phyloP scores from a whole-genome alignment of 2,888 invertebrate genomes.

The Rhimphoctona megacephalus region DNA sequence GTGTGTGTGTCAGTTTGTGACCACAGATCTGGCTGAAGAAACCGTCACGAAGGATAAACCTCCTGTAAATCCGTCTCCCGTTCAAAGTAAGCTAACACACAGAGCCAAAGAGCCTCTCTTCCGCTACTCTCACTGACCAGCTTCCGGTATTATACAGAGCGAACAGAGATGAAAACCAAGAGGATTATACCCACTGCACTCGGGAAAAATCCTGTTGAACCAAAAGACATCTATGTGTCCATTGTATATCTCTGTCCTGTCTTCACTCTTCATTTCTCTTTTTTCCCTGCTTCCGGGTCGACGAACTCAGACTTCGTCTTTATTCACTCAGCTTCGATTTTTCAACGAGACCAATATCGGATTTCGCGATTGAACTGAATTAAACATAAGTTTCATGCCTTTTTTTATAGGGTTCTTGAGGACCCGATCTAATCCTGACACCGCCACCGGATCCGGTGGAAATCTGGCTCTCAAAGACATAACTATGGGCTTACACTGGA shows the following conservation, averaged over 20 bases:
- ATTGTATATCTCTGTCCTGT: not conserved
- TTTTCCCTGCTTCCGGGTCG: not conserved
- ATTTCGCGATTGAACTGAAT: not conserved
- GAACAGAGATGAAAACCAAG: slow-evolving; percentile 24
- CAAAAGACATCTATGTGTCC: not conserved
- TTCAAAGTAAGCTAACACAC: slow-evolving; percentile 50
- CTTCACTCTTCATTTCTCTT: not conserved
- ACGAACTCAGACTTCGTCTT: not conserved
- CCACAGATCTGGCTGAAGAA: slow-evolving; percentile 47
- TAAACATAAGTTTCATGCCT: not conserved
- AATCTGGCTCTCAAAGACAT: slow-evolving; percentile 94
- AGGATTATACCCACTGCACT: slow-evolving; percentile 44
- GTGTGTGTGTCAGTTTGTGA: slow-evolving; percentile 32
- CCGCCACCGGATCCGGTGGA: slow-evolving; percentile 85
- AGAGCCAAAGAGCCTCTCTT: not conserved
- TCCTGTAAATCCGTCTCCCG: slow-evolving; percentile 64
- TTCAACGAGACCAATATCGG: not conserved
- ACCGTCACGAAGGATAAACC: slow-evolving; percentile 53
- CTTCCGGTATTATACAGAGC: slow-evolving; percentile 15
- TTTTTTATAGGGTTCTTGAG: slow-evolving; percentile 86
- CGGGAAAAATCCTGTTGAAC: slow-evolving; percentile 44
- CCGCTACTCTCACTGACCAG: not conserved
- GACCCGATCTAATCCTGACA: slow-evolving; percentile 84
- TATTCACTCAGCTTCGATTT: not conserved
- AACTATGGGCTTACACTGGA: slow-evolving; percentile 93